Evolutionary conservation across 2,113 vertebrate species (phyloP).

Genomic region (Polypterus senegalus): DNA sequence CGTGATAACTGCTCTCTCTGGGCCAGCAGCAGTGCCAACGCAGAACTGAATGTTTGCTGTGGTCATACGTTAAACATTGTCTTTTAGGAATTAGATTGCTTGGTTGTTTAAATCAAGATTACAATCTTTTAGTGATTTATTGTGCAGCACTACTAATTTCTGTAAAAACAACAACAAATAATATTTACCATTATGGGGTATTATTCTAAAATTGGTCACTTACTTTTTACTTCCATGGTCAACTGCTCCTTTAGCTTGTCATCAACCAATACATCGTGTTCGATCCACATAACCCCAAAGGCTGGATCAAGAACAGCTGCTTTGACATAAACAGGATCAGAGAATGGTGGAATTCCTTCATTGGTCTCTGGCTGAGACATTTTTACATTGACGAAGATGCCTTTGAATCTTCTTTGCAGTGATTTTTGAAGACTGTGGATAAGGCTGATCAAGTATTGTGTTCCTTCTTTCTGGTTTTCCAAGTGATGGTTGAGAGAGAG

Average conservation of each 20-base stretch:
- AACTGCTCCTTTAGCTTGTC: conserved; percentile 9
- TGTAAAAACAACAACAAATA: too few species aligned
- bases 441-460: conserved; percentile 11
- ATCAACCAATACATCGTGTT: conserved; percentile 11
- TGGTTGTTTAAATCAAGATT: too few species aligned
- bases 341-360: conserved; percentile 6
- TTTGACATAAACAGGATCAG: conserved; percentile 13
- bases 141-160: too few species aligned
- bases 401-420: conserved; percentile 5
- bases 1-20: too few species aligned
- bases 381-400: conserved; percentile 11
- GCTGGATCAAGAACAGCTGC: conserved; percentile 15
- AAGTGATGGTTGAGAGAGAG: conserved; percentile 16
- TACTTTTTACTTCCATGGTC: conserved; percentile 2
- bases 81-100: neutral
- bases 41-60: too few species aligned
- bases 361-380: conserved; percentile 3
- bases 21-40: too few species aligned
- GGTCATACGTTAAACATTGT: neutral
- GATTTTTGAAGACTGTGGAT: conserved; percentile 1
- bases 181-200: neutral
- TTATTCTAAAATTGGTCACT: neutral
- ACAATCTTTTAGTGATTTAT: too few species aligned
- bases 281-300: conserved; percentile 13
- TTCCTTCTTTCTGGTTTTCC: conserved; percentile 9